A percentile compares a stretch with the other conserved stretches of the same genome.
Conservation (phyloP, 2,888 invertebrate genomes). For the Laspeyria flexula region DNA sequence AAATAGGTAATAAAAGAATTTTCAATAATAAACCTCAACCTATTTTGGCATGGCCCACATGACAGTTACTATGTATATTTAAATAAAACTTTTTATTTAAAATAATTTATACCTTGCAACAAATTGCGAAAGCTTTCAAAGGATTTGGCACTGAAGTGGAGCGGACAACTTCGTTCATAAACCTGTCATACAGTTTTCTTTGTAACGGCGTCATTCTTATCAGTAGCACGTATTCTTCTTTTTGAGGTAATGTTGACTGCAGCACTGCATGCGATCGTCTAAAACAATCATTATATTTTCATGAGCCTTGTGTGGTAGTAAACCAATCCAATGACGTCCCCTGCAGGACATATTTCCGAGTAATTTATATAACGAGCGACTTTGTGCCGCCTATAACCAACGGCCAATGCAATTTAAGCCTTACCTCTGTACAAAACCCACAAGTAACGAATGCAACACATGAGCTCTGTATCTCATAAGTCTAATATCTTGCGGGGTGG, state of each 20-base stretch:
- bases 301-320: too few relatives aligned
- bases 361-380: too few relatives aligned
- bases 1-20: too few relatives aligned
- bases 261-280: slow-evolving; percentile 97
- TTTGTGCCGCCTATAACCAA: slow-evolving; percentile 87
- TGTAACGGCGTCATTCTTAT: slow-evolving; percentile 96
- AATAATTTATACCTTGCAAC: slow-evolving; percentile 94
- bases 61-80: too few relatives aligned
- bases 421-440: slow-evolving; percentile 97
- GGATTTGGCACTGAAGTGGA: slow-evolving; percentile 96
- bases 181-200: slow-evolving; percentile 95
- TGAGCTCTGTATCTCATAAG: slow-evolving; percentile 98
- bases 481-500: slow-evolving; percentile 96
- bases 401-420: neutral
- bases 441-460: slow-evolving; percentile 96
- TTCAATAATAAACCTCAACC: too few relatives aligned
- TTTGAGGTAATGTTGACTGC: slow-evolving; percentile 96
- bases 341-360: too few relatives aligned
- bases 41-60: too few relatives aligned
- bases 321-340: too few relatives aligned
- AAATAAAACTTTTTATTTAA: too few relatives aligned
- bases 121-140: slow-evolving; percentile 98
- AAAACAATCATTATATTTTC: too few relatives aligned
- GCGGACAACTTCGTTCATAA: slow-evolving; percentile 96
- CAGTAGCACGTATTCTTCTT: slow-evolving; percentile 97